phyloP scores from a whole-genome alignment of 2,113 vertebrate species.

The Gavialis gangeticus region DNA sequence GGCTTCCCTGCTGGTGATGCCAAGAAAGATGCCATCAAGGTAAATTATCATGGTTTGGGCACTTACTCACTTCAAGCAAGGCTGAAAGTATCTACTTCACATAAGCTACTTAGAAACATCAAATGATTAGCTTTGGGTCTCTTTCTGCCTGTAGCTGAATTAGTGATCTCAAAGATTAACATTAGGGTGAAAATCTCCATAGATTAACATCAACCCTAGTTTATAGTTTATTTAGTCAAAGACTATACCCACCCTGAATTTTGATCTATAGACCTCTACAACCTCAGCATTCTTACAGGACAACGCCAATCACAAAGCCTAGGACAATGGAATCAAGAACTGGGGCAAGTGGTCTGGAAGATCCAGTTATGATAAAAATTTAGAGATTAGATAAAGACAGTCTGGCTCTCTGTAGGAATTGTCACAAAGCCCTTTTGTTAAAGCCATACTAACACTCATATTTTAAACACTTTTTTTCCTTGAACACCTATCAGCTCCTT shows the following conservation, averaged over 20 bases:
- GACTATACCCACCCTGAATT: too few relatives aligned
- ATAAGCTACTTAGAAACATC: too few relatives aligned
- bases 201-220: too few relatives aligned
- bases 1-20: not conserved
- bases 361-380: not conserved
- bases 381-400: not conserved
- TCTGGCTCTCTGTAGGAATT: not conserved
- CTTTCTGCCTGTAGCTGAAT: too few relatives aligned
- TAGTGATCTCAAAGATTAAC: too few relatives aligned
- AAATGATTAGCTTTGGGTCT: too few relatives aligned
- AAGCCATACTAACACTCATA: accelerated
- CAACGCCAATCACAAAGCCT: not conserved
- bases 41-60: too few relatives aligned
- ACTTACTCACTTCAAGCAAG: too few relatives aligned
- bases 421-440: not conserved
- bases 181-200: too few relatives aligned
- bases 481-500: not conserved
- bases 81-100: too few relatives aligned
- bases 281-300: not conserved
- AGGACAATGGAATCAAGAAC: not conserved
- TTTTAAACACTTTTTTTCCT: not conserved
- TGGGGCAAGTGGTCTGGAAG: not conserved
- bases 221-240: too few relatives aligned
- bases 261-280: not conserved
- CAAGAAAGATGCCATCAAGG: too few relatives aligned